Conservation (phyloP, 2,797 vertebrate species). For the Taeniopygia guttata region DNA sequence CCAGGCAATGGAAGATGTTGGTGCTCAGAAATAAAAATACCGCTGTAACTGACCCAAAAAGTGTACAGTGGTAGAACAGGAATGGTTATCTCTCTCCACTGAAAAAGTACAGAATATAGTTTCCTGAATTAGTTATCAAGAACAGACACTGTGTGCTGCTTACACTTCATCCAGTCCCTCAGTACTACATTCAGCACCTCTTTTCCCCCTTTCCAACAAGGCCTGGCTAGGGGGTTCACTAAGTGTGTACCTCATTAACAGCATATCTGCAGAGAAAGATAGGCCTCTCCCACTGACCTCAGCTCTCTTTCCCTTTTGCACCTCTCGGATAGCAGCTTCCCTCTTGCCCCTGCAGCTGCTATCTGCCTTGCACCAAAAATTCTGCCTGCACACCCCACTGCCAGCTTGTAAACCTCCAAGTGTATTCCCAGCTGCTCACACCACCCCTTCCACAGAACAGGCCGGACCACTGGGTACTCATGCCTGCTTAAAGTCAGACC, state of each 20-base stretch:
- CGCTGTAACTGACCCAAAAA: neutral
- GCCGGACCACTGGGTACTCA: neutral
- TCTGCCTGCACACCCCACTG: neutral
- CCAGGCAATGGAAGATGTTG: neutral
- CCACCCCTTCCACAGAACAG: neutral
- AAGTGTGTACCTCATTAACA: neutral
- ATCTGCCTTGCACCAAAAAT: neutral
- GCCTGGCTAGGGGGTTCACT: neutral
- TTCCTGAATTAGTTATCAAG: neutral
- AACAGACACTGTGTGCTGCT: neutral
- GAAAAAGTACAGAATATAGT: neutral
- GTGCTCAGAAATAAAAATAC: neutral
- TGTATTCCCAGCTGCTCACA: neutral
- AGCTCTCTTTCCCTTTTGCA: neutral
- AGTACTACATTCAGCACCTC: neutral
- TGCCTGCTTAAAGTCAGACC: neutral
- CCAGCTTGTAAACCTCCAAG: neutral
- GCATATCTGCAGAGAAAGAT: neutral
- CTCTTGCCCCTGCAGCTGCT: neutral
- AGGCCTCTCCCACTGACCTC: conserved; percentile 14
- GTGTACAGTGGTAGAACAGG: rapidly evolving
- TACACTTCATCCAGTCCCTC: neutral
- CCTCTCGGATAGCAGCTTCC: neutral
- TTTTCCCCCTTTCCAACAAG: neutral
- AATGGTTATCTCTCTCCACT: neutral